Evolutionary conservation across 2,797 vertebrate genomes (phyloP).

Genomic region (Thunnus albacares): DNA sequence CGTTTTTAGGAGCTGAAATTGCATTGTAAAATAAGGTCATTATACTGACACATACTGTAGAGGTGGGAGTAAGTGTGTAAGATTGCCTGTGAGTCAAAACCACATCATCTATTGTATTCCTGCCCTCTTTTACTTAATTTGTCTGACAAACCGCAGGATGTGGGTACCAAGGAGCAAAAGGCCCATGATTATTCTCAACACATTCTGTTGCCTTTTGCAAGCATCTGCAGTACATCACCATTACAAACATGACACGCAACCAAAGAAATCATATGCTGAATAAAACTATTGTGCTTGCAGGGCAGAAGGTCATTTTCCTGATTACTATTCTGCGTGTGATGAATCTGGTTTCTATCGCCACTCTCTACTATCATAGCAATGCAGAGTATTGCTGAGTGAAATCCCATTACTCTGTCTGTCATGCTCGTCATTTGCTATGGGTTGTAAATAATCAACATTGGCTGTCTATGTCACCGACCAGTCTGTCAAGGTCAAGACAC

Average conservation of each 20-base stretch:
- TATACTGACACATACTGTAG: slow-evolving; percentile 15
- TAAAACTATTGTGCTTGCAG: slow-evolving; percentile 29
- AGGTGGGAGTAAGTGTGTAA: slow-evolving; percentile 30
- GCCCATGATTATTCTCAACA: slow-evolving; percentile 15
- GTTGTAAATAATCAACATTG: slow-evolving; percentile 67
- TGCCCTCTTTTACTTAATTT: slow-evolving; percentile 17
- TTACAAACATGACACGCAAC: slow-evolving; percentile 38
- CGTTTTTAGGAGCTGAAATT: slow-evolving; percentile 37
- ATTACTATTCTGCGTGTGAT: slow-evolving; percentile 57
- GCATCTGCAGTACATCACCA: slow-evolving; percentile 10
- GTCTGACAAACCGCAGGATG: slow-evolving; percentile 13
- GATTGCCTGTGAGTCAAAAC: slow-evolving; percentile 26
- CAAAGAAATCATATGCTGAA: slow-evolving; percentile 22
- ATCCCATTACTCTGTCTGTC: slow-evolving; percentile 71
- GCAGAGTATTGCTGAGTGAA: slow-evolving; percentile 58
- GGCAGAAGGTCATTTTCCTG: slow-evolving; percentile 64
- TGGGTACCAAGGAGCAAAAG: slow-evolving; percentile 3
- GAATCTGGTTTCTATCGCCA: slow-evolving; percentile 39
- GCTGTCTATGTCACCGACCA: slow-evolving; percentile 48
- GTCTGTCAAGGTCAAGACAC: slow-evolving; percentile 76
- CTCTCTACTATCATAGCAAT: slow-evolving; percentile 40
- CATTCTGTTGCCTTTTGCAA: slow-evolving; percentile 34
- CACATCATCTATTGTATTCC: slow-evolving; percentile 1
- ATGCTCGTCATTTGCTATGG: slow-evolving; percentile 61
- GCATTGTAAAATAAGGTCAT: slow-evolving; percentile 32